Percentiles rank a stretch among this genome's conserved stretches.
These are phyloP conservation scores for Glossophaga mutica DNA, from an alignment of 2,797 vertebrate genomes.

Conservation along the genomic window DNA sequence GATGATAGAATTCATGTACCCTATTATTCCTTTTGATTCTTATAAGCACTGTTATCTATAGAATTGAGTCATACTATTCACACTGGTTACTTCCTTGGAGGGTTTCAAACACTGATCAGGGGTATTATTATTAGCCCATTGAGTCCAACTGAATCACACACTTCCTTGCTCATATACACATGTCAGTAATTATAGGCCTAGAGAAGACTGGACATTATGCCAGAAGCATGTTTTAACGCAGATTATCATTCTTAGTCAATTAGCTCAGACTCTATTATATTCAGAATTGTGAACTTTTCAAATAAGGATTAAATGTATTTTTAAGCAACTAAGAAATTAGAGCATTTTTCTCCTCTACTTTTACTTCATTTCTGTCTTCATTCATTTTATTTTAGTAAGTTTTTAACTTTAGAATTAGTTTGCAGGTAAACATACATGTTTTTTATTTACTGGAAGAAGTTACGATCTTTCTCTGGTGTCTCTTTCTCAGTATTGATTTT, in stretches of 20 bases:
- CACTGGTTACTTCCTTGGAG: slow-evolving; percentile 6
- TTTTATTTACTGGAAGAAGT: neutral
- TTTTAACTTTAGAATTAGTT: slow-evolving; percentile 7
- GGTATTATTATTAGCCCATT: neutral
- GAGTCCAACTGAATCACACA: slow-evolving; percentile 13
- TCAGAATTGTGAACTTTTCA: slow-evolving; percentile 49
- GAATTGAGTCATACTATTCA: slow-evolving; percentile 40
- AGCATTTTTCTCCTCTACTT: neutral
- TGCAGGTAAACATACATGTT: neutral
- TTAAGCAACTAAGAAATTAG: slow-evolving; percentile 33
- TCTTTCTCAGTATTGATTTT: neutral
- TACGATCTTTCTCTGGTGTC: neutral
- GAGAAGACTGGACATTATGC: slow-evolving; percentile 36
- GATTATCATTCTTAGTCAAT: slow-evolving; percentile 57
- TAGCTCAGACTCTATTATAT: slow-evolving; percentile 40
- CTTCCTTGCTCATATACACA: slow-evolving; percentile 11
- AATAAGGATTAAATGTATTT: slow-evolving; percentile 38
- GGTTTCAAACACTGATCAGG: neutral
- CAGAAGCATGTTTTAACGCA: slow-evolving; percentile 47
- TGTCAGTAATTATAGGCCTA: slow-evolving; percentile 35
- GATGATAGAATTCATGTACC: neutral
- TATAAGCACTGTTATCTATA: neutral
- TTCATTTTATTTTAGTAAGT: slow-evolving; percentile 4
- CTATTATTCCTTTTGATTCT: slow-evolving; percentile 34
- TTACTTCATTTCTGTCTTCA: neutral